phyloP scores from a whole-genome alignment of 2,797 vertebrate species.

The Pseudopleuronectes americanus region DNA sequence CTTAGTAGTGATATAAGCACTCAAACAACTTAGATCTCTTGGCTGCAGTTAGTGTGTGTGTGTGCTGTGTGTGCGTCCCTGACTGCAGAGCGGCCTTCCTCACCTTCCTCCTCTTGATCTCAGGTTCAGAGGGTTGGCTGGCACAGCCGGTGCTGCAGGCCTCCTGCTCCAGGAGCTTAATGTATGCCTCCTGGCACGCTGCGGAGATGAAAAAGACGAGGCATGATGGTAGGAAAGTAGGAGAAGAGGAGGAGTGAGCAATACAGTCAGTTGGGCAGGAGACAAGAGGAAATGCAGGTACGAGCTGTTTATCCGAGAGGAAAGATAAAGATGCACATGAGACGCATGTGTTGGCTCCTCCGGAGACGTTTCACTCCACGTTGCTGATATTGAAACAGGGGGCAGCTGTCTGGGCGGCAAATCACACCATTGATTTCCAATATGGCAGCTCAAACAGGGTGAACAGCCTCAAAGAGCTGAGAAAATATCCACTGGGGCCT shows the following conservation, averaged over 20 bases:
- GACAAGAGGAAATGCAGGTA: constrained; percentile 7
- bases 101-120: constrained; percentile 90
- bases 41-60: constrained; percentile 3
- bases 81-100: constrained; percentile 32
- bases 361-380: constrained; percentile 21
- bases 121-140: constrained; percentile 87
- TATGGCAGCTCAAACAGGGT: constrained; percentile 57
- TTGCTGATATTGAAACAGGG: constrained; percentile 37
- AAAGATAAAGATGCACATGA: constrained; percentile 32
- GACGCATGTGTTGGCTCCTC: constrained; percentile 11
- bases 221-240: no score
- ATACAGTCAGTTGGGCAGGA: constrained; percentile 1
- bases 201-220: constrained; percentile 14
- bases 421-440: constrained; percentile 75
- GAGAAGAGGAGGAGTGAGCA: not conserved
- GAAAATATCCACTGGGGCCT: constrained; percentile 40
- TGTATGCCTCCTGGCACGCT: constrained; percentile 95
- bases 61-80: constrained; percentile 9
- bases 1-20: constrained; percentile 2
- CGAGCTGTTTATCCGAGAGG: constrained; percentile 25
- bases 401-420: constrained; percentile 58
- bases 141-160: constrained; percentile 91
- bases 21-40: not conserved
- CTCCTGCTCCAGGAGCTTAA: constrained; percentile 87
- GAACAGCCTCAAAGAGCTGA: constrained; percentile 29